Conservation (phyloP, 2,797 vertebrate species). For the Melanotaenia parkinsoni region DNA sequence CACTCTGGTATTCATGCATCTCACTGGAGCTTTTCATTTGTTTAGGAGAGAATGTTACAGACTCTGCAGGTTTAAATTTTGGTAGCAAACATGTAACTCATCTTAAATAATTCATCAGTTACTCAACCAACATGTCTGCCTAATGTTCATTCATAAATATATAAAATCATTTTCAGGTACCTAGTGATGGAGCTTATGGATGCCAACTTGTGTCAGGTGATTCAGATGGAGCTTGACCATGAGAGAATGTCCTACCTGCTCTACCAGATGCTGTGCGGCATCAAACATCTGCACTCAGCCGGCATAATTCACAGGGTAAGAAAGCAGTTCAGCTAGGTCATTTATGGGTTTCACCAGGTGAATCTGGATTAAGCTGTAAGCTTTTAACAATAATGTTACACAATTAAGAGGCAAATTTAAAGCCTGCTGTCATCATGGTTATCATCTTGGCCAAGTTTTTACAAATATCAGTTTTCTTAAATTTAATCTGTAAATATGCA, state of each 20-base stretch:
- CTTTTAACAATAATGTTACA: not conserved
- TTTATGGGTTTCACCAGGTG: not conserved
- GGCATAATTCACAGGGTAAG: slow-evolving; percentile 99
- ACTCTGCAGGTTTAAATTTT: not conserved
- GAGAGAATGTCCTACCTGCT: slow-evolving; percentile 99
- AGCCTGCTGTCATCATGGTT: too few relatives aligned
- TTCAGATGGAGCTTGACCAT: slow-evolving; percentile 99
- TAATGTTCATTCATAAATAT: not conserved
- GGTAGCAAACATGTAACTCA: not conserved
- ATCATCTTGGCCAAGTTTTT: not conserved
- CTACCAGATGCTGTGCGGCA: slow-evolving; percentile 99
- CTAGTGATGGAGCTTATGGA: slow-evolving; percentile 99
- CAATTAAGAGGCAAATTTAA: too few relatives aligned
- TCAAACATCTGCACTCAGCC: slow-evolving; percentile 98
- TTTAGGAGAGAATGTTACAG: not conserved
- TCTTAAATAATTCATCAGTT: not conserved
- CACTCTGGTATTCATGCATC: not conserved
- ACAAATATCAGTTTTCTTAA: not conserved
- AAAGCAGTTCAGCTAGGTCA: not conserved
- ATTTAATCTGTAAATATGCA: not conserved
- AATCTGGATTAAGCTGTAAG: not conserved
- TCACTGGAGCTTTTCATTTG: not conserved
- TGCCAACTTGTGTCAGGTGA: slow-evolving; percentile 99
- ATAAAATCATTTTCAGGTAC: slow-evolving; percentile 83
- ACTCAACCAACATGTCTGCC: not conserved